These are phyloP conservation scores for Mixornis gularis DNA, from an alignment of 2,113 vertebrate species.

Conservation along the genomic window DNA sequence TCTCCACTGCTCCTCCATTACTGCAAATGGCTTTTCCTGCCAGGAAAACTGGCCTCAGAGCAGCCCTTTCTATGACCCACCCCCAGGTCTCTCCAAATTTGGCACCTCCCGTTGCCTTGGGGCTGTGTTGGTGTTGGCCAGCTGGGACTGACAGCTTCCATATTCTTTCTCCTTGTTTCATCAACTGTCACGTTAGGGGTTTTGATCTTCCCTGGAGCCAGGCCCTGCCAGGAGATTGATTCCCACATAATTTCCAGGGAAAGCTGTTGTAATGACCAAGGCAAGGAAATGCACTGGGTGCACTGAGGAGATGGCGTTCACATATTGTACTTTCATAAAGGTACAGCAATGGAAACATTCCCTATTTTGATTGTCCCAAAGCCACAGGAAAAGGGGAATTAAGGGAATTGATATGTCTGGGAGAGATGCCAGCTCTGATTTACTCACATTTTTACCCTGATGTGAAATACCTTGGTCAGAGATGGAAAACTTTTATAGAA, in stretches of 20 bases:
- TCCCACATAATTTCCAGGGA: slow-evolving; percentile 58
- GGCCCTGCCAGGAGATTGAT: slow-evolving; percentile 40
- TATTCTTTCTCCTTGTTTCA: slow-evolving; percentile 44
- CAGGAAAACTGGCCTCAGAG: background rate
- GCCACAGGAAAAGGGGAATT: slow-evolving; percentile 65
- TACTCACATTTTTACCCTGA: slow-evolving; percentile 72
- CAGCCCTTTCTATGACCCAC: background rate
- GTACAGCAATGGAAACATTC: slow-evolving; percentile 57
- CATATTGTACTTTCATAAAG: slow-evolving; percentile 52
- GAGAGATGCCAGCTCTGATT: slow-evolving; percentile 70
- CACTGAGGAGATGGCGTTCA: background rate
- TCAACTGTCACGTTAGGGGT: slow-evolving; percentile 43
- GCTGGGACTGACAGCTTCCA: slow-evolving; percentile 45
- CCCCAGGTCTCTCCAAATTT: slow-evolving; percentile 30
- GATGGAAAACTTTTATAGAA: slow-evolving; percentile 65
- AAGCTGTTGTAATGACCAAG: slow-evolving; percentile 26
- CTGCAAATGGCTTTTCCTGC: background rate
- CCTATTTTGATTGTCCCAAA: slow-evolving; percentile 74
- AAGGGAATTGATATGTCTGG: slow-evolving; percentile 70
- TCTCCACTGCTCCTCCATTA: background rate
- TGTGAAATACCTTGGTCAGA: slow-evolving; percentile 72
- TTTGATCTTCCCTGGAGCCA: slow-evolving; percentile 63
- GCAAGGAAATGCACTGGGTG: slow-evolving; percentile 29
- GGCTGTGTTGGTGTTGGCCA: slow-evolving; percentile 67
- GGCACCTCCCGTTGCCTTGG: slow-evolving; percentile 42